These are phyloP conservation scores for Drosophila neocordata DNA, from an alignment of 1,140 invertebrate genomes.

Conservation along the genomic window DNA sequence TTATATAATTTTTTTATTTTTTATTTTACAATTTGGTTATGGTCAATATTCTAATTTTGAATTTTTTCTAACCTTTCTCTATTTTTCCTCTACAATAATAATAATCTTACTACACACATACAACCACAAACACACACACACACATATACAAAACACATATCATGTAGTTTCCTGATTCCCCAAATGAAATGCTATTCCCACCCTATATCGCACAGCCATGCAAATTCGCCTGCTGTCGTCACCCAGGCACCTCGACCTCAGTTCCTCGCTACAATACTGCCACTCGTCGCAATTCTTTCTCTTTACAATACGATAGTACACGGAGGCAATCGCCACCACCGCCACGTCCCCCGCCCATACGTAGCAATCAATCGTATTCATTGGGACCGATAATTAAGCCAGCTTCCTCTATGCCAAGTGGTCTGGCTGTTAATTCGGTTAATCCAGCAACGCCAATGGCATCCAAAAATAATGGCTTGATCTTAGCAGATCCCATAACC, in stretches of 20 bases:
- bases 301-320: constrained; percentile 46
- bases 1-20: neutral
- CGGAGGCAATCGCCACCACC: constrained; percentile 62
- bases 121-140: constrained; percentile 28
- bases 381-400: constrained; percentile 73
- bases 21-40: constrained; percentile 63
- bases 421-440: constrained; percentile 40
- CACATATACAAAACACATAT: constrained; percentile 6
- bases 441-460: constrained; percentile 19
- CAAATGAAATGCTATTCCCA: constrained; percentile 82
- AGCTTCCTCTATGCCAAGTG: constrained; percentile 76
- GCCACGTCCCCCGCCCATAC: constrained; percentile 69
- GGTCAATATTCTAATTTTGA: constrained; percentile 73
- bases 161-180: constrained; percentile 76
- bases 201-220: constrained; percentile 81
- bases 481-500: constrained; percentile 25
- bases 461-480: constrained; percentile 37
- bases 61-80: constrained; percentile 70
- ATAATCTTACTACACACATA: constrained; percentile 31
- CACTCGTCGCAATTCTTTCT: constrained; percentile 59
- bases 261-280: constrained; percentile 66
- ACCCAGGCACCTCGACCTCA: constrained; percentile 60
- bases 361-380: constrained; percentile 56
- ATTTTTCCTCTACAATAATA: constrained; percentile 50
- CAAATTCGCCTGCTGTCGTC: constrained; percentile 77